Base-by-base conservation (phyloP, 2,888 invertebrate species). In the Patella pellucida region DNA sequence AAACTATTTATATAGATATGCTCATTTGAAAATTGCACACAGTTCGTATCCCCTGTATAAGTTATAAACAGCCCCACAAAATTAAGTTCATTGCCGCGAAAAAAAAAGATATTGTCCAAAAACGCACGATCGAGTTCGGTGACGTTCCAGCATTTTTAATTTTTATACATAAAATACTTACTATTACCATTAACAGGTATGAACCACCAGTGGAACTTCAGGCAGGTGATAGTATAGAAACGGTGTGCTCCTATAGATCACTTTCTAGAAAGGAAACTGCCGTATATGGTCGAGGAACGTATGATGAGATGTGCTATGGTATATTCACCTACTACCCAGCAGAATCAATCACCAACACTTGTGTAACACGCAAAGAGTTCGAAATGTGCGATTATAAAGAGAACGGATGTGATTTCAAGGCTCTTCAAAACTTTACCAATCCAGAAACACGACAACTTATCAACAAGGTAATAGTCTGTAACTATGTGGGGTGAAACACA, bases 221-320 rank as follows among this genome's bases (percentile, higher is more conserved):
- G n/a, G 41, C 23, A 50, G 70, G 70, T 16, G 70, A 70, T 50
- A 52, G 23, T 41, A 51, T 70, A 1, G 51, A 70, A 50, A 70
- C 70, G 19, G 52, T 52, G 15, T 70, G 70, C 70, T 51, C 52
- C n/a, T 70, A 41, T 52, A 70, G 70, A n/a, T 70, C 70, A 51
- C 50, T 52, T 14, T 70, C 70, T 14, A 15, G 70, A 41, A 31
- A n/a, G 14, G 52, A 51, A 31, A 70, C 70, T 15, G 31, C 70
- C 15, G 52, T 70, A 27, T 70, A 52, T 70, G 70, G 70, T 16
- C 51, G 52, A 50, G 70, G 70, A 12, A 62, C 72, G 27, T 72
- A 31, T 56, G 72, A 72, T 41, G 72, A 72, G 72, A 72, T 72
- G 72, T 72, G 72, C 56, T 72, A 56, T 56, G 72, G 72, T 19